These are phyloP conservation scores for Drosophila kokeensis DNA, from an alignment of 2,888 invertebrate genomes.

Conservation along the genomic window DNA sequence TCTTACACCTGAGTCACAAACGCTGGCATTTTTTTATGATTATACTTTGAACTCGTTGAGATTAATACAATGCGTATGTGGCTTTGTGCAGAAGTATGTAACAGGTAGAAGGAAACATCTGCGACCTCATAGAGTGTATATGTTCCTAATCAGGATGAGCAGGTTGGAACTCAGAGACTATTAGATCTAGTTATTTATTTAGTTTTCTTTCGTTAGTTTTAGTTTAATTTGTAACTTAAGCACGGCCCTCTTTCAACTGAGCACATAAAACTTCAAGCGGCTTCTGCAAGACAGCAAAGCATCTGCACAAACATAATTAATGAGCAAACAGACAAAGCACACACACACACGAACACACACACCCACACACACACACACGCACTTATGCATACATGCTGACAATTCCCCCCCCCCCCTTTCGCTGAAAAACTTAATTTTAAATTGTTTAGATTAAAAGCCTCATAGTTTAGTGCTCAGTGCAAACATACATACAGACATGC, in stretches of 20 bases:
- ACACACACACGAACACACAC: conserved; percentile 17
- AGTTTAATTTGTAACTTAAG: conserved; percentile 5
- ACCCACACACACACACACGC: neutral
- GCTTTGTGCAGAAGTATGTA: neutral
- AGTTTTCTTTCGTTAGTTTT: neutral
- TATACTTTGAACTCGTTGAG: no score
- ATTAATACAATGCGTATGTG: no score
- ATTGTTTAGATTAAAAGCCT: conserved; percentile 75
- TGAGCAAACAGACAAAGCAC: conserved; percentile 57
- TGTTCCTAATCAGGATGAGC: neutral
- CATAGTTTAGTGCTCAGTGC: conserved; percentile 62
- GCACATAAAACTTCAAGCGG: conserved; percentile 25
- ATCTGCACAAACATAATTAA: conserved; percentile 66
- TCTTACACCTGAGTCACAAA: neutral
- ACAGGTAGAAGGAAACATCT: neutral
- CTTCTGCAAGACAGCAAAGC: conserved; percentile 44
- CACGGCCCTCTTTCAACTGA: neutral
- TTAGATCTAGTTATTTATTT: neutral
- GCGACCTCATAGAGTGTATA: neutral
- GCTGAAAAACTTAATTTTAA: conserved; percentile 73
- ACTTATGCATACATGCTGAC: conserved; percentile 8
- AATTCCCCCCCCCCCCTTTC: conserved; percentile 4
- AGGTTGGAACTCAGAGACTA: neutral
- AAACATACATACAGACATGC: conserved; percentile 2
- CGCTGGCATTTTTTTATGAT: no score